A percentile compares a stretch with the other conserved stretches of the same genome.
phyloP scores from a whole-genome alignment of 2,797 vertebrate genomes.

The Propithecus perrieri region DNA sequence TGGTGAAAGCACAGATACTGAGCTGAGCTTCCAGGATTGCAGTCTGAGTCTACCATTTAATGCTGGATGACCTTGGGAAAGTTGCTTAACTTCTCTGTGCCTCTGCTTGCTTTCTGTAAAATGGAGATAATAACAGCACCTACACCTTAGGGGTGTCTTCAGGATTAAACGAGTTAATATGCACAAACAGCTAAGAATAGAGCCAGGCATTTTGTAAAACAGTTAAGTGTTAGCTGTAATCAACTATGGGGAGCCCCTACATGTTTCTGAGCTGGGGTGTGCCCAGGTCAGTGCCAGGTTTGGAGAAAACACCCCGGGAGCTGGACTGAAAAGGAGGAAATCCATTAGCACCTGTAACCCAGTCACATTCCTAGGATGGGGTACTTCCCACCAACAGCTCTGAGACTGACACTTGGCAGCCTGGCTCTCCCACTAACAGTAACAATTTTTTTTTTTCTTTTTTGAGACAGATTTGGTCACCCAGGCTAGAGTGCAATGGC shows the following conservation, averaged over 20 bases:
- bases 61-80: conserved; percentile 11
- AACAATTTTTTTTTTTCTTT: background rate
- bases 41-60: background rate
- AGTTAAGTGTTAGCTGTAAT: background rate
- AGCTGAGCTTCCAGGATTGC: background rate
- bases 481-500: background rate
- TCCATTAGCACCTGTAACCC: conserved; percentile 50
- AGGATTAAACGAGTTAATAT: background rate
- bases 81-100: conserved; percentile 27
- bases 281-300: conserved; percentile 9
- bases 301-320: conserved; percentile 26
- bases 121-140: background rate
- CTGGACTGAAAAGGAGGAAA: conserved; percentile 31
- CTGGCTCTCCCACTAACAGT: background rate
- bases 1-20: background rate
- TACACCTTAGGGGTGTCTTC: background rate
- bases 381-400: conserved; percentile 28
- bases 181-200: background rate
- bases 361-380: conserved; percentile 34
- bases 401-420: background rate
- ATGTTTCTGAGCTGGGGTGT: background rate
- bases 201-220: background rate
- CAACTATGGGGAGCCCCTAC: background rate
- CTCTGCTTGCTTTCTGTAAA: background rate
- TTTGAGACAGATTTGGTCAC: background rate